phyloP scores from a whole-genome alignment of 1,140 invertebrate species.

The Potamilus streckersoni region DNA sequence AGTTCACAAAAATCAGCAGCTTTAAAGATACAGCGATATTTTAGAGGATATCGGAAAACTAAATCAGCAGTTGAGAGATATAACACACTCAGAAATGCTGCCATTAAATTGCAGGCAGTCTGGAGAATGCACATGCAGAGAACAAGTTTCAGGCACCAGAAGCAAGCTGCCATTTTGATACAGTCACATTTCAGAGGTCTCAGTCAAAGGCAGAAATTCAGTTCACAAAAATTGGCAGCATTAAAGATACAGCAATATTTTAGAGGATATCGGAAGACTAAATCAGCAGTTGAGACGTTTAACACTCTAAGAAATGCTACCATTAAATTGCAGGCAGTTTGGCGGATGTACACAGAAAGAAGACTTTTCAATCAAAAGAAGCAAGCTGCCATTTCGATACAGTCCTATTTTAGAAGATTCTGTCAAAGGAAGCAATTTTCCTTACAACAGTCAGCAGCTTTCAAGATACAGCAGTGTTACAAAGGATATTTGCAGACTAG shows the following conservation, averaged over 20 bases:
- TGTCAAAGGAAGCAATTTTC: conserved; percentile 9
- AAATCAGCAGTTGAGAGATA: neutral
- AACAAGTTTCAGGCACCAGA: conserved; percentile 6
- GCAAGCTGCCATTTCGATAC: conserved; percentile 30
- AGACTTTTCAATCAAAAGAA: conserved; percentile 21
- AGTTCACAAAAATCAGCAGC: conserved; percentile 9
- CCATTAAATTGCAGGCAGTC: conserved; percentile 31
- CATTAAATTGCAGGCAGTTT: conserved; percentile 33
- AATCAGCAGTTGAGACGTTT: no score
- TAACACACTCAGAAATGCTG: conserved; percentile 1
- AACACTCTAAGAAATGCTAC: neutral
- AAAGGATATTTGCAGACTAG: conserved; percentile 12
- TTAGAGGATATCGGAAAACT: neutral
- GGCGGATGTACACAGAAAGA: conserved; percentile 23
- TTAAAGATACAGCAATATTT: conserved; percentile 25
- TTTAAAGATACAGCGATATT: conserved; percentile 22
- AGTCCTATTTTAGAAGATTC: conserved; percentile 30
- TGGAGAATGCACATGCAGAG: conserved; percentile 8
- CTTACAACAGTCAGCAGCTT: conserved; percentile 16
- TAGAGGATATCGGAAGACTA: conserved; percentile 2
- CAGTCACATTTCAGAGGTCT: conserved; percentile 30
- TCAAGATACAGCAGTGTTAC: conserved; percentile 40
- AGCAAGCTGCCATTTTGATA: conserved; percentile 25
- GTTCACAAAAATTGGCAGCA: conserved; percentile 10
- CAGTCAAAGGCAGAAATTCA: conserved; percentile 5